These are phyloP conservation scores for Sus scrofa DNA, from an alignment of 2,113 vertebrate species.

Conservation along the genomic window DNA sequence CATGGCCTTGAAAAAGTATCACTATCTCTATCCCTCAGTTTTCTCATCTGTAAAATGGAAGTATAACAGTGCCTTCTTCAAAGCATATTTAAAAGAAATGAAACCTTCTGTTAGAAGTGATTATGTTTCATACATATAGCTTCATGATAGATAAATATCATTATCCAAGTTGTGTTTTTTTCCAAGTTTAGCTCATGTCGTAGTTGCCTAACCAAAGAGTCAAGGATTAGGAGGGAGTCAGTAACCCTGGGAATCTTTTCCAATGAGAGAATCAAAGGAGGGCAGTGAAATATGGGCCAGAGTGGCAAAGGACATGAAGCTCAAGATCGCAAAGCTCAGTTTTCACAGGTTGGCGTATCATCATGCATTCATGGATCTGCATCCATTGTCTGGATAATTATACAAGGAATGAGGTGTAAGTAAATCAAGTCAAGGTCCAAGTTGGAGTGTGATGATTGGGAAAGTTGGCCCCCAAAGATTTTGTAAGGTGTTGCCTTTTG, in stretches of 20 bases:
- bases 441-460: background rate
- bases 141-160: background rate
- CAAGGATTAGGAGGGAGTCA: background rate
- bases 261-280: background rate
- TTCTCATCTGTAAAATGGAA: conserved; percentile 29
- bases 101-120: conserved; percentile 2
- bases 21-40: background rate
- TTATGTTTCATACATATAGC: background rate
- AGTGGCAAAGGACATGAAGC: background rate
- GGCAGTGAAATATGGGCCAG: background rate
- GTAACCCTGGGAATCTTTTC: background rate
- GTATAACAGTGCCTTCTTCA: background rate
- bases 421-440: background rate
- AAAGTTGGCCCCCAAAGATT: background rate
- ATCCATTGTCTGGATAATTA: background rate
- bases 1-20: background rate
- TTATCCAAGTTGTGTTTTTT: background rate
- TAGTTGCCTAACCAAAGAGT: background rate
- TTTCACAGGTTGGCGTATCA: background rate
- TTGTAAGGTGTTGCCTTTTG: conserved; percentile 66
- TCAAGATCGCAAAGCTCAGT: background rate
- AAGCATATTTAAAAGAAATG: background rate
- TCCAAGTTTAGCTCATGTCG: background rate
- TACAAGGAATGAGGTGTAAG: background rate
- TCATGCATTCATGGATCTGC: background rate